phyloP scores from a whole-genome alignment of 2,888 invertebrate species.

The Subacronicta megacephala region DNA sequence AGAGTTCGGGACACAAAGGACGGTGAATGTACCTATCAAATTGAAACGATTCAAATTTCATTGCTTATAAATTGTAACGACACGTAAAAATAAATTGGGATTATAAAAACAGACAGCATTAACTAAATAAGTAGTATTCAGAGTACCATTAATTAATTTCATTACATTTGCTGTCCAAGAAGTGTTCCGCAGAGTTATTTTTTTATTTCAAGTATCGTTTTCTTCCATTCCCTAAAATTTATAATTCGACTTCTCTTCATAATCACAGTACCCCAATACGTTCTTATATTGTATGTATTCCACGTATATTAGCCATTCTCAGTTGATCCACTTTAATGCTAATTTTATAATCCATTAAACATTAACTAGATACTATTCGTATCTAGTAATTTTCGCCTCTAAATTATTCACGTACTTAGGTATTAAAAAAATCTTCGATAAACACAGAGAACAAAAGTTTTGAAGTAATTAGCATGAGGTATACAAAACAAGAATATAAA shows the following conservation, averaged over 20 bases:
- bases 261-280: too few relatives aligned
- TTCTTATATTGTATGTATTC: too few relatives aligned
- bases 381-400: too few relatives aligned
- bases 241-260: too few relatives aligned
- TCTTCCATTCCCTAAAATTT: too few relatives aligned
- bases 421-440: too few relatives aligned
- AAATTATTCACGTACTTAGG: too few relatives aligned
- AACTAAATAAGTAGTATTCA: neutral
- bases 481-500: constrained; percentile 27
- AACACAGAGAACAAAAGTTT: too few relatives aligned
- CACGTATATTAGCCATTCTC: neutral
- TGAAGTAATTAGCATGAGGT: too few relatives aligned
- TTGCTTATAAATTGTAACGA: constrained; percentile 22
- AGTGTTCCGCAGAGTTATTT: neutral
- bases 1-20: constrained; percentile 19
- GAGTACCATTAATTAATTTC: neutral
- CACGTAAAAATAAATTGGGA: constrained; percentile 19
- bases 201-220: too few relatives aligned
- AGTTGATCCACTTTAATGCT: neutral
- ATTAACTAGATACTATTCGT: neutral
- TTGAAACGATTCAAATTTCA: constrained; percentile 27
- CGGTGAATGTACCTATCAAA: constrained; percentile 21
- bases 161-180: neutral
- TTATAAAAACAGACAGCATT: constrained; percentile 2
- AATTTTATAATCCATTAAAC: constrained; percentile 10